Evolutionary conservation across 2,113 vertebrate species (phyloP).

Genomic region (Triplophysa dalaica): DNA sequence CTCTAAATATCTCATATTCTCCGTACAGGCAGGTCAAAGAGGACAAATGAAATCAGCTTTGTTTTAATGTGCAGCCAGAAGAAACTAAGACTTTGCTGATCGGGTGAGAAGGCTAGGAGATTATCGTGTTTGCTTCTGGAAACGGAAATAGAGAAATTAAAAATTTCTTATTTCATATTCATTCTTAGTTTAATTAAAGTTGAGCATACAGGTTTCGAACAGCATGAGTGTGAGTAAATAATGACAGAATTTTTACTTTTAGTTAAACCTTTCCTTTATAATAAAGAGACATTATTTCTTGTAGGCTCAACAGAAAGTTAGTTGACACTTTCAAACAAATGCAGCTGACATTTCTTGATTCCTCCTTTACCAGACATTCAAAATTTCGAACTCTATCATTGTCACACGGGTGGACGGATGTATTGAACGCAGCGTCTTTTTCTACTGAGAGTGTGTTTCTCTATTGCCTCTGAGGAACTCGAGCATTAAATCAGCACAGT

Average conservation of each 20-base stretch:
- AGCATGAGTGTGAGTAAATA: too few species aligned
- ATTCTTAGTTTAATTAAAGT: too few species aligned
- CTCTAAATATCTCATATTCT: constrained; percentile 21
- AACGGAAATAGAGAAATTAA: not conserved
- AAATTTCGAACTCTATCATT: constrained; percentile 14
- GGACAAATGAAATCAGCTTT: constrained; percentile 31
- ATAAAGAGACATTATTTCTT: not conserved
- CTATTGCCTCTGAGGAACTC: constrained; percentile 15
- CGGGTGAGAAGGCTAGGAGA: not conserved
- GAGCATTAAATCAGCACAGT: constrained; percentile 33
- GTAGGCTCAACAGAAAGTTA: not conserved
- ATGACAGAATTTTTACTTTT: too few species aligned
- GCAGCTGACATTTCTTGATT: not conserved
- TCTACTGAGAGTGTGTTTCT: constrained; percentile 33
- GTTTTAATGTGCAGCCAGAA: constrained; percentile 10
- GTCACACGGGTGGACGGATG: constrained; percentile 15
- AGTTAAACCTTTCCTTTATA: too few species aligned
- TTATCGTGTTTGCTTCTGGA: not conserved
- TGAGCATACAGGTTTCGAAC: too few species aligned
- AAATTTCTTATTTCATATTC: too few species aligned
- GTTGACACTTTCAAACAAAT: not conserved
- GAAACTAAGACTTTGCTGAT: not conserved
- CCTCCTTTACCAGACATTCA: not conserved
- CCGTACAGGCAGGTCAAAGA: constrained; percentile 15
- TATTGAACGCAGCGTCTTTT: not conserved